phyloP scores from a whole-genome alignment of 2,113 vertebrate genomes.

The Corythornis vintsioides region DNA sequence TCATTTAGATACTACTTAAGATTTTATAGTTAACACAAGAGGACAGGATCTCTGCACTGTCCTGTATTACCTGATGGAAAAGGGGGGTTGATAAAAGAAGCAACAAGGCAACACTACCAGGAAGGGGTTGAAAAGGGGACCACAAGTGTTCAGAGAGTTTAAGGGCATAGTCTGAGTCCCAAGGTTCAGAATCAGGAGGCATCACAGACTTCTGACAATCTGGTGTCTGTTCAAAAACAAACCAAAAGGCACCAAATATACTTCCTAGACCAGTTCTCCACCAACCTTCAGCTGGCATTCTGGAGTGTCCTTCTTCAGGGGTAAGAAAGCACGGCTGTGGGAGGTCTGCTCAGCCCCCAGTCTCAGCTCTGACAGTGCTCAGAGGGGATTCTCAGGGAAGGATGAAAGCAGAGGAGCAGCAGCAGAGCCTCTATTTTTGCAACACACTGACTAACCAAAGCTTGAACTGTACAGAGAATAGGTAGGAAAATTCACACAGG shows the following conservation, averaged over 20 bases:
- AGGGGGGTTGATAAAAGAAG: background rate
- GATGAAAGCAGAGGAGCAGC: background rate
- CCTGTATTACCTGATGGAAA: background rate
- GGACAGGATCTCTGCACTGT: background rate
- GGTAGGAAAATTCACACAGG: background rate
- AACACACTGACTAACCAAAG: background rate
- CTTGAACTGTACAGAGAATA: background rate
- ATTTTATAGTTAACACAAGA: background rate
- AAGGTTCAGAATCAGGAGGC: background rate
- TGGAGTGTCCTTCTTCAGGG: background rate
- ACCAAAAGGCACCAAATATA: background rate
- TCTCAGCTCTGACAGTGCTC: background rate
- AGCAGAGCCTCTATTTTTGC: background rate
- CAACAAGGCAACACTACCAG: background rate
- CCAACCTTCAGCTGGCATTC: background rate
- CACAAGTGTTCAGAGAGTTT: background rate
- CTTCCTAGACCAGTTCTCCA: background rate
- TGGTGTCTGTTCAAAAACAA: background rate
- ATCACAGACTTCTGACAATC: background rate
- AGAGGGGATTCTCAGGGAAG: background rate
- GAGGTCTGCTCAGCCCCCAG: background rate
- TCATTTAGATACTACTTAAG: background rate
- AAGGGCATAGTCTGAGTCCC: background rate
- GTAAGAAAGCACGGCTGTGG: background rate
- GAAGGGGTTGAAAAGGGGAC: background rate